A percentile compares a stretch with the other conserved stretches of the same genome.
Evolutionary conservation across 1,140 invertebrate species (phyloP).

Genomic region (Papilio glaucus): DNA sequence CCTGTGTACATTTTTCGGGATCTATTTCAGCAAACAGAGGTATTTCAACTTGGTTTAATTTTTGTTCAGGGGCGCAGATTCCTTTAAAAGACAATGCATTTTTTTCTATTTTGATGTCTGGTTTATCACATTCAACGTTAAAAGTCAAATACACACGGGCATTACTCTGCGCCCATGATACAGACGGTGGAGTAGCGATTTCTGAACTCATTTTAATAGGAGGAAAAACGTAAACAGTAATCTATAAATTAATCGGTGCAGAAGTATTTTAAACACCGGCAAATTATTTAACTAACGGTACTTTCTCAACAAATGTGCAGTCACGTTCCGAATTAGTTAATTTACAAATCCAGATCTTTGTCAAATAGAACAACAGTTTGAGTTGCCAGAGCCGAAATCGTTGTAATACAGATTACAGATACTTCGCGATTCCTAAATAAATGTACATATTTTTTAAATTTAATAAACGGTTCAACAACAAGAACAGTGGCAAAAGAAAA

Average conservation of each 20-base stretch:
- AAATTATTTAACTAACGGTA: constrained; percentile 18
- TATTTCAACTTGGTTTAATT: constrained; percentile 93
- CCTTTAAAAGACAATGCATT: constrained; percentile 93
- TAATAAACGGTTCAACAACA: too few species aligned
- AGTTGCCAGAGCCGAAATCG: constrained; percentile 22
- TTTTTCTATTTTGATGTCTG: constrained; percentile 89
- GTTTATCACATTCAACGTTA: constrained; percentile 94
- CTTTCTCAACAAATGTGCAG: constrained; percentile 21
- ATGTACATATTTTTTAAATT: too few species aligned
- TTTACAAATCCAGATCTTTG: constrained; percentile 29
- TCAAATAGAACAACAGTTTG: constrained; percentile 35
- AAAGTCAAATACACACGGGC: constrained; percentile 93
- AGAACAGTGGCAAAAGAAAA: too few species aligned
- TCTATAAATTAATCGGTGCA: neutral
- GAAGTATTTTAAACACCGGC: constrained; percentile 26
- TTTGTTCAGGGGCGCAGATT: constrained; percentile 92
- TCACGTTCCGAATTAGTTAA: constrained; percentile 36
- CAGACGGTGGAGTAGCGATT: constrained; percentile 88
- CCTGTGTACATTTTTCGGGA: constrained; percentile 88
- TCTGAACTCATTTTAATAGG: constrained; percentile 75
- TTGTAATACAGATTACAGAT: neutral
- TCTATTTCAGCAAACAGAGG: constrained; percentile 92
- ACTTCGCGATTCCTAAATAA: neutral
- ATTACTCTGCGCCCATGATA: constrained; percentile 96
- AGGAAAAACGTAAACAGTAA: constrained; percentile 36